phyloP scores from a whole-genome alignment of 2,113 vertebrate genomes.

The Xenus cinereus region DNA sequence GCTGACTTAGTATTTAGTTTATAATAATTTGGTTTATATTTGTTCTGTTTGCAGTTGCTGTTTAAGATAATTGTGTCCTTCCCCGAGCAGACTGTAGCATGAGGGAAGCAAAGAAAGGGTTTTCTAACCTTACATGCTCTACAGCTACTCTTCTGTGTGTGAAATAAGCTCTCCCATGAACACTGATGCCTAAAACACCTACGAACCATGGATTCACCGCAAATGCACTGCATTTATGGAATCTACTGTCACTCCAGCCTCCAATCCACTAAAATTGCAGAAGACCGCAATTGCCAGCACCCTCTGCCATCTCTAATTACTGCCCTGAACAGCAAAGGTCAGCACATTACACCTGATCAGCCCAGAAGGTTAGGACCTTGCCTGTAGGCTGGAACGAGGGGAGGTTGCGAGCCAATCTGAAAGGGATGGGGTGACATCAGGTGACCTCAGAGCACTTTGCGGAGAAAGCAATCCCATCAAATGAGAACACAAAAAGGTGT shows the following conservation, averaged over 20 bases:
- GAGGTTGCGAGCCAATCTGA: not conserved
- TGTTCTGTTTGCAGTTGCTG: not conserved
- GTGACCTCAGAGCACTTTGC: not conserved
- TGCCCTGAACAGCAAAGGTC: not conserved
- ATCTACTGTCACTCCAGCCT: not conserved
- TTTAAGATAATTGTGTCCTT: not conserved
- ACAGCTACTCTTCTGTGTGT: not conserved
- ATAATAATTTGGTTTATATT: not conserved
- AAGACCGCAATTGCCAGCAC: not conserved
- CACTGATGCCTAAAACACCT: not conserved
- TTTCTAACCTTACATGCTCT: not conserved
- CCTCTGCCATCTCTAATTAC: conserved; percentile 24
- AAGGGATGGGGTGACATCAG: not conserved
- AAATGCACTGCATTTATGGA: not conserved
- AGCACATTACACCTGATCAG: conserved; percentile 41
- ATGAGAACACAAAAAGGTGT: not conserved
- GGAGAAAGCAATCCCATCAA: not conserved
- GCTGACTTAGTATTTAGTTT: not conserved
- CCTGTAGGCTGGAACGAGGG: not conserved
- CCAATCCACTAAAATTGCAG: not conserved
- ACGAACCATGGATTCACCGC: not conserved
- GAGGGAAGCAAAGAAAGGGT: not conserved
- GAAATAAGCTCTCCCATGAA: not conserved
- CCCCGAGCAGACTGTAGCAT: not conserved
- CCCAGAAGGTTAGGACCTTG: not conserved